Evolutionary conservation across 2,888 invertebrate genomes (phyloP).

Genomic region (Drosophila neonasuta): DNA sequence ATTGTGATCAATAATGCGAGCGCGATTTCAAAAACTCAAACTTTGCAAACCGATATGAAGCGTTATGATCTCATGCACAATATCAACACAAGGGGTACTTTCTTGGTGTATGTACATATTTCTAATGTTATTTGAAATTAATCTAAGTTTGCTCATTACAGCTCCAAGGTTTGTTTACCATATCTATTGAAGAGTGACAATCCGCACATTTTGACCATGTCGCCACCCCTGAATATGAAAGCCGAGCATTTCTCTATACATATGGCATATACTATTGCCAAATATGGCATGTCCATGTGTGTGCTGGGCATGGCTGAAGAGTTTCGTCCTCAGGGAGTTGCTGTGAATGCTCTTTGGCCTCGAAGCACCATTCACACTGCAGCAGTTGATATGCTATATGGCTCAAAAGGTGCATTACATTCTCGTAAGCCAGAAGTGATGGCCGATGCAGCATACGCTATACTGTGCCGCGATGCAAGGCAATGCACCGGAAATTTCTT

Average conservation of each 20-base stretch:
- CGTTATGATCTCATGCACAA: slow-evolving; percentile 97
- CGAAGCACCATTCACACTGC: slow-evolving; percentile 95
- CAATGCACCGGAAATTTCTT: slow-evolving; percentile 93
- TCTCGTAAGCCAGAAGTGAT: slow-evolving; percentile 80
- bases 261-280: slow-evolving; percentile 98
- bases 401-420: slow-evolving; percentile 78
- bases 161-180: slow-evolving; percentile 95
- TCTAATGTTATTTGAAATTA: background rate
- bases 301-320: slow-evolving; percentile 97
- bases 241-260: slow-evolving; percentile 93
- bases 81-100: slow-evolving; percentile 97
- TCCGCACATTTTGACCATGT: slow-evolving; percentile 96
- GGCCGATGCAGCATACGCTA: slow-evolving; percentile 80
- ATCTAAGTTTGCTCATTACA: slow-evolving; percentile 80
- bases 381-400: slow-evolving; percentile 93
- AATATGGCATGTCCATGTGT: slow-evolving; percentile 99
- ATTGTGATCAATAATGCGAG: slow-evolving; percentile 97
- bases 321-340: slow-evolving; percentile 90
- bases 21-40: slow-evolving; percentile 93
- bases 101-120: slow-evolving; percentile 88
- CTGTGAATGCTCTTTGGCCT: slow-evolving; percentile 98
- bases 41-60: slow-evolving; percentile 95
- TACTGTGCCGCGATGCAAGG: slow-evolving; percentile 86
- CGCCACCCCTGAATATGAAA: slow-evolving; percentile 95
- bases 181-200: slow-evolving; percentile 92